These are phyloP conservation scores for Melinaea marsaeus DNA, from an alignment of 2,888 invertebrate genomes.

Conservation along the genomic window DNA sequence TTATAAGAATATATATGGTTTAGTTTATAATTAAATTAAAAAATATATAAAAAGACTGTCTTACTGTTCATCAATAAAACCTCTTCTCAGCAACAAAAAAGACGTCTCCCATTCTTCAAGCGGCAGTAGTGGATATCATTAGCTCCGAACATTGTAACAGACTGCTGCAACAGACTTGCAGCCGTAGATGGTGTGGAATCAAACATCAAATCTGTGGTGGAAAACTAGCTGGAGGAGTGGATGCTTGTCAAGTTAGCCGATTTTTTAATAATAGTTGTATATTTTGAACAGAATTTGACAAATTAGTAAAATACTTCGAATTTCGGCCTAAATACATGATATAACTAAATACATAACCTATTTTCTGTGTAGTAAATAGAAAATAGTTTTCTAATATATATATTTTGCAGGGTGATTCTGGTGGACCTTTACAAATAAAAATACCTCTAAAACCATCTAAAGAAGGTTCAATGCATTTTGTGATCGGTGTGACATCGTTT, in stretches of 20 bases:
- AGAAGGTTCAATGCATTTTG: conserved; percentile 45
- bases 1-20: no score
- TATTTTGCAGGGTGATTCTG: conserved; percentile 81
- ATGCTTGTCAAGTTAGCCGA: conserved; percentile 33
- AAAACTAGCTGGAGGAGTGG: conserved; percentile 34
- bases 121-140: conserved; percentile 38
- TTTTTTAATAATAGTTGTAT: not conserved
- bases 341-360: not conserved
- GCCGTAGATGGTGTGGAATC: conserved; percentile 37
- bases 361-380: not conserved
- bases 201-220: conserved; percentile 35
- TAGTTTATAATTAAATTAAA: no score
- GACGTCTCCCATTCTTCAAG: conserved; percentile 32
- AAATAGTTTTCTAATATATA: not conserved
- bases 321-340: not conserved
- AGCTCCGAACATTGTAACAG: conserved; percentile 31
- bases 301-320: not conserved
- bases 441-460: conserved; percentile 36
- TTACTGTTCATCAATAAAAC: not conserved
- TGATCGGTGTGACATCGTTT: conserved; percentile 61
- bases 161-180: conserved; percentile 31
- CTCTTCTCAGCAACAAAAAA: conserved; percentile 14
- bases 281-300: no score
- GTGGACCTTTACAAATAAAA: conserved; percentile 80
- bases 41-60: no score